Conservation (phyloP, 23 tunicate genomes). For the Trididemnum nubilum region DNA sequence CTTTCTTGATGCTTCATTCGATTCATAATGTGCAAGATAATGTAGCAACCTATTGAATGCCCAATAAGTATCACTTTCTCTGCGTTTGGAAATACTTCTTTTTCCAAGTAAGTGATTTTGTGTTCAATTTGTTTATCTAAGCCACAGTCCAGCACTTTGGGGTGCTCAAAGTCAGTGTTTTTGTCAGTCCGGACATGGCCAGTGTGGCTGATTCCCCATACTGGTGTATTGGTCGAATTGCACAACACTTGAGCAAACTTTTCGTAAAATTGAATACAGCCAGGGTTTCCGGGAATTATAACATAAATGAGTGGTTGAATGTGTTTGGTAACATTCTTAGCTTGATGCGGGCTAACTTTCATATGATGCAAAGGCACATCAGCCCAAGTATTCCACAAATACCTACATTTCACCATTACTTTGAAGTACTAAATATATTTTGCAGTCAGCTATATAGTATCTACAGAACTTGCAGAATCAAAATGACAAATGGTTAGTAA, state of each 20-base stretch:
- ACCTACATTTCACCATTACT: constrained; percentile 33
- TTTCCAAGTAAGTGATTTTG: constrained; percentile 52
- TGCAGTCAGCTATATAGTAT: too few species aligned
- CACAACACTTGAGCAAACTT: constrained; percentile 62
- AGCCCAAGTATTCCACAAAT: constrained; percentile 47
- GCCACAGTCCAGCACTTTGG: constrained; percentile 52
- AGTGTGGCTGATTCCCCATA: constrained; percentile 83
- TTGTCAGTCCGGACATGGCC: constrained; percentile 51
- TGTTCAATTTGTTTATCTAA: constrained; percentile 65
- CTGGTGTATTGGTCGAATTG: constrained; percentile 40
- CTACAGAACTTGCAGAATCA: too few species aligned
- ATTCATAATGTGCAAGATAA: constrained; percentile 80
- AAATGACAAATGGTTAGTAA: too few species aligned
- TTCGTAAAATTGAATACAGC: constrained; percentile 78
- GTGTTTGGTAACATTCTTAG: not conserved
- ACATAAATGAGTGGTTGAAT: constrained; percentile 32
- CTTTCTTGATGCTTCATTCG: constrained; percentile 20
- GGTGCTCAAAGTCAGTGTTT: constrained; percentile 30
- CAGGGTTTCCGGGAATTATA: constrained; percentile 93
- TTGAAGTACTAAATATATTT: not conserved
- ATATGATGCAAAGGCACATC: constrained; percentile 45
- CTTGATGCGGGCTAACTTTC: constrained; percentile 13
- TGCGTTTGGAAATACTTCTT: constrained; percentile 54
- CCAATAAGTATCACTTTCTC: constrained; percentile 84
- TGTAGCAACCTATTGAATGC: constrained; percentile 93